phyloP scores from a whole-genome alignment of 2,113 vertebrate species.

The Antechinus flavipes region DNA sequence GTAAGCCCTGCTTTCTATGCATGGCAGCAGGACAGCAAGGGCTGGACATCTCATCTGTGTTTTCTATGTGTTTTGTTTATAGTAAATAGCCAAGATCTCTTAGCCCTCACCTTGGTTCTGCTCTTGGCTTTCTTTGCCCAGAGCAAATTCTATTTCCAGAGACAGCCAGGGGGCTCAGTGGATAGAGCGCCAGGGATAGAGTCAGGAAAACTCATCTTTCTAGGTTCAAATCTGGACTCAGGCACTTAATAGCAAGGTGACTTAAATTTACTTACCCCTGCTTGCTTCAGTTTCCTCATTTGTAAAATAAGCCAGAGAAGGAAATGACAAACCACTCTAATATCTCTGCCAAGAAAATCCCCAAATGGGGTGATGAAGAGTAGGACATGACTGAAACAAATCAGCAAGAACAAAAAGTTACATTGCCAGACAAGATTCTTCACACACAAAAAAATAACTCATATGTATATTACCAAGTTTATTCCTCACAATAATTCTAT shows the following conservation, averaged over 20 bases:
- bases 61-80: not conserved
- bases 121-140: not conserved
- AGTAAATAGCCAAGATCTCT: not conserved
- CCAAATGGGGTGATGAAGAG: not conserved
- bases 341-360: not conserved
- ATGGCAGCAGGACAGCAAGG: not conserved
- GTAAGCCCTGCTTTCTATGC: not conserved
- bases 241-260: not conserved
- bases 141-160: not conserved
- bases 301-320: not conserved
- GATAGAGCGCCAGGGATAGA: not conserved
- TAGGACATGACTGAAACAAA: not conserved
- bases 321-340: not conserved
- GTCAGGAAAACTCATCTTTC: not conserved
- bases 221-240: not conserved
- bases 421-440: not conserved
- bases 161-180: not conserved
- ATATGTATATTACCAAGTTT: not conserved
- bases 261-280: not conserved
- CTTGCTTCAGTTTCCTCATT: not conserved
- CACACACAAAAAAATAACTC: not conserved
- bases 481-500: not conserved
- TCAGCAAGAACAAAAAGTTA: not conserved
- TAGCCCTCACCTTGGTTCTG: not conserved
- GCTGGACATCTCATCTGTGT: not conserved